phyloP scores from a whole-genome alignment of 2,113 vertebrate genomes.

The Notarius quadriscutis region DNA sequence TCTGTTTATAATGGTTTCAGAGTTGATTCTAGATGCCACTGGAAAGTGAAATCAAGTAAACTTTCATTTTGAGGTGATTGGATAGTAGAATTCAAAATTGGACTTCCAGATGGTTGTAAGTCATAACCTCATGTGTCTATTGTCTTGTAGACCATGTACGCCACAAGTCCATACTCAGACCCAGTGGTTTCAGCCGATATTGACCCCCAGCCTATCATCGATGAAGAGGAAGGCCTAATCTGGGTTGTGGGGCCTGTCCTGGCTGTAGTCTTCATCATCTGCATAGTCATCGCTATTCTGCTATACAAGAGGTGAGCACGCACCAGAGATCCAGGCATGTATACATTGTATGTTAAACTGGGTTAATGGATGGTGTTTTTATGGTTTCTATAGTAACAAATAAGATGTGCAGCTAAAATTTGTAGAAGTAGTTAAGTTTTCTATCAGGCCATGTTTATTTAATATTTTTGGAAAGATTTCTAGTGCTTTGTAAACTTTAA shows the following conservation, averaged over 20 bases:
- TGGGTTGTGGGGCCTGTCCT: conserved; percentile 98
- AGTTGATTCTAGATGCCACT: not conserved
- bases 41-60: not conserved
- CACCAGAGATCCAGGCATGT: not conserved
- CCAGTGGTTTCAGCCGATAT: conserved; percentile 92
- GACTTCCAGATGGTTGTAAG: not conserved
- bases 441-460: not conserved
- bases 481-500: not conserved
- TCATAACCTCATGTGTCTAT: conserved; percentile 46
- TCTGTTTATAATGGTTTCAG: not conserved
- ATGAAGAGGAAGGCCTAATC: conserved; percentile 97
- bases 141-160: conserved; percentile 87
- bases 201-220: conserved; percentile 95
- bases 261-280: conserved; percentile 98
- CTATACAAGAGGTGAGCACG: conserved; percentile 94
- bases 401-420: not conserved
- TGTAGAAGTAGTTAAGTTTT: not conserved
- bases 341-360: not conserved
- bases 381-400: not conserved
- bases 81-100: not conserved
- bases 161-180: conserved; percentile 96
- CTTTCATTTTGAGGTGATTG: not conserved
- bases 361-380: not conserved
- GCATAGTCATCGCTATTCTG: conserved; percentile 98
- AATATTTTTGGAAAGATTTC: not conserved